Evolutionary conservation across 2,797 vertebrate species (phyloP).

Genomic region (Salmo trutta): DNA sequence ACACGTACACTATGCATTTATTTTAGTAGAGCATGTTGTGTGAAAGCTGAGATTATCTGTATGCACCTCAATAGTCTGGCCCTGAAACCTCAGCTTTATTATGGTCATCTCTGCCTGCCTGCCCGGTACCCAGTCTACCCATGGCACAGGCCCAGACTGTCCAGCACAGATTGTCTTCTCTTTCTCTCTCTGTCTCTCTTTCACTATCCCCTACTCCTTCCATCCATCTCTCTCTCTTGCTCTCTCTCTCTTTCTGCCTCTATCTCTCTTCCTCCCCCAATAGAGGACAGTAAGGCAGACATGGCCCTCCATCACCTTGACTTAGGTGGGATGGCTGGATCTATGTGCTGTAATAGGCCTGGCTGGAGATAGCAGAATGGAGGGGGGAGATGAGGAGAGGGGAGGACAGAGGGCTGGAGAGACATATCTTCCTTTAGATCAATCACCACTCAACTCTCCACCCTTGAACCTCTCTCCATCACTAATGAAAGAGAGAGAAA

Average conservation of each 20-base stretch:
- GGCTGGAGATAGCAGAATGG: constrained; percentile 26
- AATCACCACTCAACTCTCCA: constrained; percentile 72
- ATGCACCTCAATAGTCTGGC: no score
- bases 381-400: constrained; percentile 55
- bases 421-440: constrained; percentile 76
- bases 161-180: constrained; percentile 32
- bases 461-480: constrained; percentile 56
- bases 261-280: background rate
- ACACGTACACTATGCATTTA: no score
- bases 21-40: no score
- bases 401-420: constrained; percentile 57
- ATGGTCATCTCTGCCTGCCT: constrained; percentile 36
- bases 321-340: constrained; percentile 72
- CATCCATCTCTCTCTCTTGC: constrained; percentile 36
- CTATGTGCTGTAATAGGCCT: constrained; percentile 66
- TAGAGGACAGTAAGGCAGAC: constrained; percentile 58
- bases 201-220: background rate
- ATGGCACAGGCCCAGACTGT: constrained; percentile 47
- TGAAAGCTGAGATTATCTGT: no score
- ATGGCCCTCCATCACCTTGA: constrained; percentile 73
- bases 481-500: background rate
- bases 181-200: background rate
- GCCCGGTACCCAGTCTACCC: background rate
- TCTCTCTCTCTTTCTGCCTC: constrained; percentile 27
- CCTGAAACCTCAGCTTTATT: constrained; percentile 40